Base-by-base conservation (phyloP, 2,113 vertebrate species). In the Gambusia holbrooki region DNA sequence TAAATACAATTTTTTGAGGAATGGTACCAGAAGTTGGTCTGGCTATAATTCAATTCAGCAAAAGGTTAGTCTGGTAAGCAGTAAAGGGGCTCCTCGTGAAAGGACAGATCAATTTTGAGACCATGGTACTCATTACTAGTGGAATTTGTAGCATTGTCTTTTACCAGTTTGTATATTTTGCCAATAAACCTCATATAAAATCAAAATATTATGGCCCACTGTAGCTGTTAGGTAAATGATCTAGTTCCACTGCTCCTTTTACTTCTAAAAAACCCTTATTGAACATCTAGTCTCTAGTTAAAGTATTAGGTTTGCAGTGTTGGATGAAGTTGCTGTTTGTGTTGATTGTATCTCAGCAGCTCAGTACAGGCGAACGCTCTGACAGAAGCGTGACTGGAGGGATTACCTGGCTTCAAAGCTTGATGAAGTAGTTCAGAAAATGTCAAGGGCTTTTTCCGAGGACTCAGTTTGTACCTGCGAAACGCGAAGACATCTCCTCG, bases 401-500 rank as follows among this genome's bases (percentile, higher is more conserved):
- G 84, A 62, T 79, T 74, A 80, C 73, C 25, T 60, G 9, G 37
- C 76, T 71, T 75, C 51, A 40, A 51, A 74, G 58, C 67, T 64
- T 54, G n/a, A 70, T 76, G 25, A 79, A 78, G 67, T 65, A 60
- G 71, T 80, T 76, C 37, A 64, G 80, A 76, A 86, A 88, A 87
- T 80, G 84, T 89, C 84, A 84, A 85, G 80, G 80, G 80, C 75
- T 85, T 74, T 35, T 40, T 30, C 64, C 7, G 64, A 72, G 81
- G 62, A 71, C 74, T 83, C 73, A 10, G 51, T 66, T 69, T 69
- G 73, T 76, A 12, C 67, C 77, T 29, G 84, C 10, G 78, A 81
- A 82, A 88, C 33, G 66, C 0, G 80, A 87, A 62, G 77, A 74
- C 42, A 22, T 65, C 33, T 62, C 37, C 66, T 77, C 32, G 62